Evolutionary conservation across 2,797 vertebrate genomes (phyloP), one percentile per base, ranked within the genome.

Genomic region (Rhadinocentrus ornatus): DNA sequence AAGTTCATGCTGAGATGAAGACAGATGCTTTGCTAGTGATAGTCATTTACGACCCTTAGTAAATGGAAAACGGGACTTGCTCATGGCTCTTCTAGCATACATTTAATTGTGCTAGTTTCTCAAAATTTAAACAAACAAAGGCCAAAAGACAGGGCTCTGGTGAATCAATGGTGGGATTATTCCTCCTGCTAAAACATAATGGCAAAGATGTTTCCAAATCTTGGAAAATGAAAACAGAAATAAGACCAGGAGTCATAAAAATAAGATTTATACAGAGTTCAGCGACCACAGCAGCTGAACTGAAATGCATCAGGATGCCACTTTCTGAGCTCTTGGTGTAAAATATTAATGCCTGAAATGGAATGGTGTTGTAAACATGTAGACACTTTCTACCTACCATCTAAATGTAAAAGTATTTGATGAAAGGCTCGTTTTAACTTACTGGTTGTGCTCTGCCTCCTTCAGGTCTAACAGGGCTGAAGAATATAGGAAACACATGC

Each of bases 401-500:
- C 50, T 59, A 46, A 78, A 34, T 73, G 44, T 75, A 63, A 66
- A 44, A 44, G 44, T 57, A 10, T 65, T 53, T 82, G 57, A 69
- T 50, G 32, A 58, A 60, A 62, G 58, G 11, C 58, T 77, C 39
- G 72, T 69, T 69, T 71, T 83, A 69, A 87, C 84, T 73, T 69
- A 58, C 63, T 22, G 2, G 11, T 29, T 78, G 71, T 77, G 39
- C 62, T 71, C 18, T 80, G 39, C 82, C 56, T 83, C 73, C 62
- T 69, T 56, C 89, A 99, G 98, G 98, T 71, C 93, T 99, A 86
- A 99, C 97, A 1, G 98, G 98, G 57, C 92, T 99, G 91, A 99
- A 99, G 92, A 99, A 99, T 91, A 99, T 99, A 44, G 98, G 98
- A 56, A 99, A 99, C 91, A 99, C 98, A 78, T 99, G 98, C 93